These are phyloP conservation scores for Caenorhabditis macrosperma DNA, from an alignment of 2,888 invertebrate species.

Conservation along the genomic window DNA sequence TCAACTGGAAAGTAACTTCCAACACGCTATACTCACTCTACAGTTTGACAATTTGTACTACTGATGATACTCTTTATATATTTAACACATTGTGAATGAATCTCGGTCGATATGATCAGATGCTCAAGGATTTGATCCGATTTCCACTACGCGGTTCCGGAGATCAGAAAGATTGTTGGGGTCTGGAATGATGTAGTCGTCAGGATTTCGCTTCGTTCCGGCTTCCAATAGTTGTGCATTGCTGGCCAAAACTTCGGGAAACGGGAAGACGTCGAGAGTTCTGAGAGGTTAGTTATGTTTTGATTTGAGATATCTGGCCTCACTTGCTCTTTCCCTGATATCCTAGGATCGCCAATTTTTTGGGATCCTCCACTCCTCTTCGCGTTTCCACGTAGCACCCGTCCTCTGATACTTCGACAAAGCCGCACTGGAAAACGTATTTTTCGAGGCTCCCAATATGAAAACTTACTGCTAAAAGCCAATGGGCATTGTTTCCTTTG, in stretches of 20 bases:
- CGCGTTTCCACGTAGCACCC: constrained; percentile 6
- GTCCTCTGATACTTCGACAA: constrained; percentile 22
- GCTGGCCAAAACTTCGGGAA: constrained; percentile 62
- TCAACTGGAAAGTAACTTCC: constrained; percentile 86
- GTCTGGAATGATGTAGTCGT: constrained; percentile 49
- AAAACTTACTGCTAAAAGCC: constrained; percentile 69
- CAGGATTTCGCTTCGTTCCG: constrained; percentile 53
- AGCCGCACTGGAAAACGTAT: constrained; percentile 34
- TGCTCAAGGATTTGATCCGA: not conserved
- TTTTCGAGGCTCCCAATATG: not conserved
- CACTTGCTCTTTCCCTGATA: constrained; percentile 76
- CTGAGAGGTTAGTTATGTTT: constrained; percentile 34
- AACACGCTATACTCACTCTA: not conserved
- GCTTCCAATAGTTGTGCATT: constrained; percentile 72
- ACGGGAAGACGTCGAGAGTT: constrained; percentile 70
- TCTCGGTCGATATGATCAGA: not conserved
- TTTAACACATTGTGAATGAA: constrained; percentile 3
- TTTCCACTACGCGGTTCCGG: constrained; percentile 29
- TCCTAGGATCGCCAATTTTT: constrained; percentile 54
- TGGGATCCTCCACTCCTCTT: not conserved
- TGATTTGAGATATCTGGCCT: not conserved
- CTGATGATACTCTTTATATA: constrained; percentile 15
- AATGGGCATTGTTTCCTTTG: constrained; percentile 75
- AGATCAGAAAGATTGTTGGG: constrained; percentile 32
- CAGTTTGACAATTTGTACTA: constrained; percentile 13